Evolutionary conservation across 2,113 vertebrate genomes (phyloP).

Genomic region (Barbus barbus): DNA sequence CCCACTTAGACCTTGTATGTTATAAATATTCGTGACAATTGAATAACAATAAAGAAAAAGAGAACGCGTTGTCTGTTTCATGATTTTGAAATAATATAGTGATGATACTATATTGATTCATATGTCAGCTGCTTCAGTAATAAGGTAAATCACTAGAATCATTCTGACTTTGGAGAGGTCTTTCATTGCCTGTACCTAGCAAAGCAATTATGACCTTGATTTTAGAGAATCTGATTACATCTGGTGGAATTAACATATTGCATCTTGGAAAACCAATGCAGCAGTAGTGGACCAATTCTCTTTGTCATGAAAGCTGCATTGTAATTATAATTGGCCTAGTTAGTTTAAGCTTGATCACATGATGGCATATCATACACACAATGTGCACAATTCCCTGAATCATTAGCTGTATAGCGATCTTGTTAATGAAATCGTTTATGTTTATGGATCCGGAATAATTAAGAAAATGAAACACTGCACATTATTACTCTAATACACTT

Average conservation of each 20-base stretch:
- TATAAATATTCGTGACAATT: neutral
- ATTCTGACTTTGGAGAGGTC: conserved; percentile 13
- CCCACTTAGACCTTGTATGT: neutral
- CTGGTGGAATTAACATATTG: neutral
- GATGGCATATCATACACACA: neutral
- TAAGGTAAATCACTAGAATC: conserved; percentile 25
- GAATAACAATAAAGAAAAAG: neutral
- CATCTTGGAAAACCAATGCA: neutral
- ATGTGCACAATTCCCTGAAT: neutral
- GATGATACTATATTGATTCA: too few relatives aligned
- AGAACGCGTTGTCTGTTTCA: neutral
- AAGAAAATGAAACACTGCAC: neutral
- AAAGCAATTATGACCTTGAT: conserved; percentile 16
- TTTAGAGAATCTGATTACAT: conserved; percentile 20
- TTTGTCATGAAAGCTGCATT: neutral
- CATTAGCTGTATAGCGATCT: neutral
- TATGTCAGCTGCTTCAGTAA: neutral
- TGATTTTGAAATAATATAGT: neutral
- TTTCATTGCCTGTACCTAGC: conserved; percentile 27
- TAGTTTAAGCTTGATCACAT: neutral
- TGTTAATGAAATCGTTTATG: neutral
- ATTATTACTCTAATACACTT: neutral
- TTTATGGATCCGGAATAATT: neutral
- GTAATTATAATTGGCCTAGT: neutral
- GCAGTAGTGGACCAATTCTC: neutral